Evolutionary conservation across 2,797 vertebrate species (phyloP).

Genomic region (Brachyrhaphis roseni): DNA sequence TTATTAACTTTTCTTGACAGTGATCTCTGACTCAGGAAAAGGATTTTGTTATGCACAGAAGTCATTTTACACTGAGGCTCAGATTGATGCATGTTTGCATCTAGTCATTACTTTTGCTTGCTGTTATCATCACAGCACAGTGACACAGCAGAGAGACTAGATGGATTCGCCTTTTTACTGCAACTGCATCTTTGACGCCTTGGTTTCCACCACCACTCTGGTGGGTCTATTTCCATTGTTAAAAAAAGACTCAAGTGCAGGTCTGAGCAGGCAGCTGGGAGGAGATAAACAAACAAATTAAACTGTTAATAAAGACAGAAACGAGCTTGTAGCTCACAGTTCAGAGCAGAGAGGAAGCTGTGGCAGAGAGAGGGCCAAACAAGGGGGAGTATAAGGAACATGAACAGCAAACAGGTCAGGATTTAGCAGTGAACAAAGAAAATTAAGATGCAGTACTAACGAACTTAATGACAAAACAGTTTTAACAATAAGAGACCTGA

Average conservation of each 20-base stretch:
- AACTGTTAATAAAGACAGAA: not conserved
- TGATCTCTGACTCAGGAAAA: slow-evolving; percentile 16
- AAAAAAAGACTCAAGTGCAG: not conserved
- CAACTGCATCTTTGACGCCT: slow-evolving; percentile 50
- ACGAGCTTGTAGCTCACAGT: not conserved
- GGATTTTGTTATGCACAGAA: slow-evolving; percentile 35
- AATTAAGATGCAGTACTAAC: not conserved
- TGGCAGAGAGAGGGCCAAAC: not conserved
- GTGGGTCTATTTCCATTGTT: slow-evolving; percentile 27
- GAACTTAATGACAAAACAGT: not conserved
- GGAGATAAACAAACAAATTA: not conserved
- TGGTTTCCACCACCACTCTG: slow-evolving; percentile 55
- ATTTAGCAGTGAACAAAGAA: not conserved
- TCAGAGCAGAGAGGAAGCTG: not conserved
- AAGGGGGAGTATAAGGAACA: too few species aligned
- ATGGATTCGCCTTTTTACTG: slow-evolving; percentile 61
- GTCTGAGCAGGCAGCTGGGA: not conserved
- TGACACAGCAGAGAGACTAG: slow-evolving; percentile 35
- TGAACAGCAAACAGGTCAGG: not conserved
- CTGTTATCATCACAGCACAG: slow-evolving; percentile 64
- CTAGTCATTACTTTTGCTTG: slow-evolving; percentile 45
- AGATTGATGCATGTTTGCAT: slow-evolving; percentile 54
- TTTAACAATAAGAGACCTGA: not conserved
- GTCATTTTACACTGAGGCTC: slow-evolving; percentile 35
- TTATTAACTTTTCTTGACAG: slow-evolving; percentile 14